Percentiles rank a stretch among this genome's conserved stretches.
Evolutionary conservation across 2,797 vertebrate species (phyloP).

Genomic region (Esox lucius): DNA sequence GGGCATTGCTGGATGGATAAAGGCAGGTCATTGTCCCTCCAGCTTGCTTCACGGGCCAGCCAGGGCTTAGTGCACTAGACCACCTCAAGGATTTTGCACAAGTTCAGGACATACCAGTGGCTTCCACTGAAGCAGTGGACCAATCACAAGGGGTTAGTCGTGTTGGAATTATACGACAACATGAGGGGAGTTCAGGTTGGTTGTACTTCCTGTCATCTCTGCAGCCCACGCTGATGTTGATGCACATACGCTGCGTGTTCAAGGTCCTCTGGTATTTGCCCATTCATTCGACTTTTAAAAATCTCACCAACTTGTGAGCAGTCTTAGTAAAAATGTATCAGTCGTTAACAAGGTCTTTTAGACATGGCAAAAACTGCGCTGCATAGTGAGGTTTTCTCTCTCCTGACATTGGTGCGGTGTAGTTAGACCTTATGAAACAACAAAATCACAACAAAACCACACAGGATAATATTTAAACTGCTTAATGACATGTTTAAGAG

Average conservation of each 20-base stretch:
- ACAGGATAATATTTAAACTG: not conserved
- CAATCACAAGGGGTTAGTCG: conserved; percentile 29
- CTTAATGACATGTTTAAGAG: too few relatives aligned
- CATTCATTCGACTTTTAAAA: too few relatives aligned
- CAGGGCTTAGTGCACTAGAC: not conserved
- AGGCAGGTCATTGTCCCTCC: conserved; percentile 33
- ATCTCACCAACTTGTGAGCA: too few relatives aligned
- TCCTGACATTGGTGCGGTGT: not conserved
- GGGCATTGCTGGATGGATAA: conserved; percentile 1
- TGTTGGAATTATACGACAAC: conserved; percentile 8
- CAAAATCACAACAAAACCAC: not conserved
- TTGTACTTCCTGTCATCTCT: too few relatives aligned
- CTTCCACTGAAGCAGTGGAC: conserved; percentile 43
- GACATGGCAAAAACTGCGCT: too few relatives aligned
- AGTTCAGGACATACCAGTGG: conserved; percentile 41
- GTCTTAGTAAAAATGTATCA: too few relatives aligned
- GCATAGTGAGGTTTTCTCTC: not conserved
- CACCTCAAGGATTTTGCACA: conserved; percentile 49
- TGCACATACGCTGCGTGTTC: too few relatives aligned
- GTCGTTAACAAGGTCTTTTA: too few relatives aligned
- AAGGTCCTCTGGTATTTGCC: too few relatives aligned
- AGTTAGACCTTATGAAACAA: not conserved
- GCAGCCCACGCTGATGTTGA: too few relatives aligned
- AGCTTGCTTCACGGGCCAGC: conserved; percentile 29
- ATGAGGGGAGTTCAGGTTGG: too few relatives aligned